Conservation (phyloP, 2,888 invertebrate species). For the Drosophila colorata region DNA sequence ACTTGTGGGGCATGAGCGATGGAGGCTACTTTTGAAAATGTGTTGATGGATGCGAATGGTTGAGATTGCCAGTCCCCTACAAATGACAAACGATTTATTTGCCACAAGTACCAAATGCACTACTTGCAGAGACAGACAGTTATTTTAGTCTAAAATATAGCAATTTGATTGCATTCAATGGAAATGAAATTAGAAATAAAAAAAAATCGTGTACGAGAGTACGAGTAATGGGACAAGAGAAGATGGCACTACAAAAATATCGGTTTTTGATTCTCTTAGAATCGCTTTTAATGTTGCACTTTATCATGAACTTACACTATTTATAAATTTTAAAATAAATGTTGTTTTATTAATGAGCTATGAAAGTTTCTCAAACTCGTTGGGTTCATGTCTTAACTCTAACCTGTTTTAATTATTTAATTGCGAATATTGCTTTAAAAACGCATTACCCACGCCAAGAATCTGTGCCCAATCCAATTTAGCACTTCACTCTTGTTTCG, state of each 20-base stretch:
- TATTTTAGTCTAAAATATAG: constrained; percentile 3
- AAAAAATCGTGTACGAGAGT: background rate
- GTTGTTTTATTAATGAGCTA: too few species aligned
- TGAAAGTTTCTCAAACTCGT: too few species aligned
- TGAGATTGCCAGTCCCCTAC: constrained; percentile 41
- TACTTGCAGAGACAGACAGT: background rate
- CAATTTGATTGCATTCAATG: constrained; percentile 1
- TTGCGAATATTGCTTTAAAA: background rate
- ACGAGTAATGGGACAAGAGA: too few species aligned
- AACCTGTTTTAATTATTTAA: constrained; percentile 7
- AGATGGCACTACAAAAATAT: too few species aligned
- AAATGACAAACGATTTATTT: constrained; percentile 37
- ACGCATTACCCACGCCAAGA: constrained; percentile 8
- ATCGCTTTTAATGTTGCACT: too few species aligned
- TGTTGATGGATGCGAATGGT: constrained; percentile 64
- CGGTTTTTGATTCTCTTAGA: too few species aligned
- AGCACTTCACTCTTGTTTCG: constrained; percentile 25
- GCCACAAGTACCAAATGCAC: constrained; percentile 10
- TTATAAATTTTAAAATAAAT: too few species aligned
- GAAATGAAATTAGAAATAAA: background rate
- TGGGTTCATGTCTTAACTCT: background rate
- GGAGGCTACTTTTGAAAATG: constrained; percentile 40
- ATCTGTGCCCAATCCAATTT: constrained; percentile 11
- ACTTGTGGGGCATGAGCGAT: constrained; percentile 23
- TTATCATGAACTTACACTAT: too few species aligned